Evolutionary conservation across 2,113 vertebrate species (phyloP), one percentile per base, ranked within the genome.

Genomic region (Parus major): DNA sequence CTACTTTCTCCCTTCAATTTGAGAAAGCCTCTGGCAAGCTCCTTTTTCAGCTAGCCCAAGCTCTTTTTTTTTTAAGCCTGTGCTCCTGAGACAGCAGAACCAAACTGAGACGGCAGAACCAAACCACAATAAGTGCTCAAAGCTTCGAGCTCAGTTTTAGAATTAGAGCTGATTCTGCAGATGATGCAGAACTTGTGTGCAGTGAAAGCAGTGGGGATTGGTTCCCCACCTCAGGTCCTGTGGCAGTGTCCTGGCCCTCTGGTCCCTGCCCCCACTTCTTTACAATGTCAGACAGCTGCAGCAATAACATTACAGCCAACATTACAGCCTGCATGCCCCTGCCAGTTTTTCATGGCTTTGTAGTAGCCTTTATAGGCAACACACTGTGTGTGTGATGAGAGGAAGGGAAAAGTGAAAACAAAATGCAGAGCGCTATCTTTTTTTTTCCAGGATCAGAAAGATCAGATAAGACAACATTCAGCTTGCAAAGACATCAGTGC

Each of bases 181-280:
- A 59, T 27, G 33, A 3, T n/a, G 53, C 39, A 59, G 53, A 36
- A 33, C 15, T 24, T 79, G 31, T 6, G 4, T 50, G 33, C 25
- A 49, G 27, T 23, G 35, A 44, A 83, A n/a, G 18, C 6, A 22
- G 16, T 19, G 21, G 15, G 10, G 16, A 35, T 11, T n/a, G 24
- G 2, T 41, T 57, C 14, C 27, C 25, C 12, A 27, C 3, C 5
- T 53, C 36, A n/a, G 28, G 31, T 33, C 31, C 20, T n/a, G 4
- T 14, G 3, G 0, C 2, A 1, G 22, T 25, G 14, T 44, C 29
- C 29, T 59, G 21, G 11, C 22, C 36, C 25, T 2, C 28, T 17
- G 36, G 12, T 69, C 41, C 35, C 63, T 81, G 23, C 15, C 5
- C 27, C 28, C 9, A 35, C 39, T 52, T 60, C 53, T 42, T 81